Base-by-base conservation (phyloP, 2,888 invertebrate genomes). In the Micropterix aruncella region DNA sequence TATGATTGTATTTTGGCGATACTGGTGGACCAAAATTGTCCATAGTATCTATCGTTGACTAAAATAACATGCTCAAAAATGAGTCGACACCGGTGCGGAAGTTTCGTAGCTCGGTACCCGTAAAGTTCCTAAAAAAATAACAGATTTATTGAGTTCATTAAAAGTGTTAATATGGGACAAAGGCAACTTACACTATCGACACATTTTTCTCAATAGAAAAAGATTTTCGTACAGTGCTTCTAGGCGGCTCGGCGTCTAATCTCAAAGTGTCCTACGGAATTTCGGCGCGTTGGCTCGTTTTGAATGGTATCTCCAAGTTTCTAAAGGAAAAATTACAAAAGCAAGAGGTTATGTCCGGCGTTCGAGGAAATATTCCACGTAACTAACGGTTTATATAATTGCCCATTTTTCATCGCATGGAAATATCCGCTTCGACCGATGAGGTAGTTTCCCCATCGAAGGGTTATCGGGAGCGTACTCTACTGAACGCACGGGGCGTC, bases 191-290 rank as follows among this genome's bases (percentile, higher is more conserved):
- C 83, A 80, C 79, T 54, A 75, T 60, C 38, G 95, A 60, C 48
- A 64, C 61, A 51, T 75, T 74, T n/a, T 73, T 75, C 18, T 81
- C 68, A 5, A 79, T 56, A 39, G 56, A 53, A 18, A 94, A 61
- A 41, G 66, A 60, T 62, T 84, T 88, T 3, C 60, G 68, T 1
- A 87, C 80, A 52, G 77, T 77, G 58, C 86, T 83, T 54, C 88
- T 73, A 56, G 79, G 81, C 7, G 93, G 84, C 60, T 94, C 94
- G 44, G 77, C 68, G 62, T 96, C 95, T 5, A 96, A 87, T 59
- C 76, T 72, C 41, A 96, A 63, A 5, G 90, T 84, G 54, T 88
- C 79, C 61, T 77, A 84, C 0, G 79, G 86, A 51, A 93, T 77
- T 60, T 77, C 69, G 9, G 94, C 92, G 56, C 81, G 70, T 52